Evolutionary conservation across 2,113 vertebrate genomes (phyloP).

Genomic region (Alectura lathami): DNA sequence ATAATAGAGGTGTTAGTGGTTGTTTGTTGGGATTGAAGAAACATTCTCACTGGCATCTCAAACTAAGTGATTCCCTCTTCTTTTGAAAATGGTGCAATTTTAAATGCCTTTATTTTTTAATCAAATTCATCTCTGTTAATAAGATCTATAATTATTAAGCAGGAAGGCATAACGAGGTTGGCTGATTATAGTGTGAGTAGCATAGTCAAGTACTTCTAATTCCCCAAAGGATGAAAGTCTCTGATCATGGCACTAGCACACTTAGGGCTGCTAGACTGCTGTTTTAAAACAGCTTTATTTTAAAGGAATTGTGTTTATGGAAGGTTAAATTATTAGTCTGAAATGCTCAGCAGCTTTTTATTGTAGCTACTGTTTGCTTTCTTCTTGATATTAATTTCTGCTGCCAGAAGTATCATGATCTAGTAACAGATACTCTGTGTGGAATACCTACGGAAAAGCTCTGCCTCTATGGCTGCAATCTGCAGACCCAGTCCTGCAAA

Average conservation of each 20-base stretch:
- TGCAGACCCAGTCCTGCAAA: not conserved
- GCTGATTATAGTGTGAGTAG: slow-evolving; percentile 35
- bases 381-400: not conserved
- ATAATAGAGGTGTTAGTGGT: not conserved
- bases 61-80: not conserved
- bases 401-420: not conserved
- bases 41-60: not conserved
- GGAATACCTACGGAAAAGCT: not conserved
- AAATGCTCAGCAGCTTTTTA: slow-evolving; percentile 6
- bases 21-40: not conserved
- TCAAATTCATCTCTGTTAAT: slow-evolving; percentile 59
- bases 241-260: not conserved
- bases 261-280: not conserved
- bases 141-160: slow-evolving; percentile 71
- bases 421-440: not conserved
- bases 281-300: slow-evolving; percentile 52
- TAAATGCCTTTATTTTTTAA: slow-evolving; percentile 51
- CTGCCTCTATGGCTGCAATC: not conserved
- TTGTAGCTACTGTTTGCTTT: not conserved
- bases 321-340: slow-evolving; percentile 8
- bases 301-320: slow-evolving; percentile 2
- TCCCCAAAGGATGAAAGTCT: not conserved
- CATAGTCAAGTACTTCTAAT: slow-evolving; percentile 40
- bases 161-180: slow-evolving; percentile 59
- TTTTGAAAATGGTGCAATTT: slow-evolving; percentile 36